Evolutionary conservation across 2,113 vertebrate species (phyloP).

Genomic region (Montifringilla adamsi): DNA sequence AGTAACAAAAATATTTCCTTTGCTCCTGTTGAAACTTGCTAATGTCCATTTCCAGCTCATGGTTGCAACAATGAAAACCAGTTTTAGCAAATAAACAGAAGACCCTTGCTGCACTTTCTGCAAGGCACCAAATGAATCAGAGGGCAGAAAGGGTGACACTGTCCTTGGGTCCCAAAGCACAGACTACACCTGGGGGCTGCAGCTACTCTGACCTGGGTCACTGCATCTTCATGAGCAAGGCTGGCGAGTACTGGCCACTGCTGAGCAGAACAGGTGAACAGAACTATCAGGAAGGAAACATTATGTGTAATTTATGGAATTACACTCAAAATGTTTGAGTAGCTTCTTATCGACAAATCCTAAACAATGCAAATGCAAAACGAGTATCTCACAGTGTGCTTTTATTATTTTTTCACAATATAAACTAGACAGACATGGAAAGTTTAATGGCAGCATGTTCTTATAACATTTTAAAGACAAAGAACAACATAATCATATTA

Average conservation of each 20-base stretch:
- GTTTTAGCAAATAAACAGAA: background rate
- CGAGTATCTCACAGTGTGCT: slow-evolving; percentile 62
- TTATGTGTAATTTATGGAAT: background rate
- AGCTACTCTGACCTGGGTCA: background rate
- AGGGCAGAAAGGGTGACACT: background rate
- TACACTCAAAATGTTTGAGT: background rate
- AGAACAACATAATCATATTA: slow-evolving; percentile 64
- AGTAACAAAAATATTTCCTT: background rate
- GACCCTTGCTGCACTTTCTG: background rate
- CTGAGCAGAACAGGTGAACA: background rate
- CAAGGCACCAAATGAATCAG: background rate
- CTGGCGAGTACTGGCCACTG: background rate
- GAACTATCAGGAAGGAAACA: background rate
- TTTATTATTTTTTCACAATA: slow-evolving; percentile 73
- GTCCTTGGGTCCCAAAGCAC: background rate
- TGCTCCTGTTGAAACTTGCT: background rate
- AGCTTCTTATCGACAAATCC: background rate
- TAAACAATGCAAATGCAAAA: slow-evolving; percentile 40
- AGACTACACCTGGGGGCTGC: background rate
- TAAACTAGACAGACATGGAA: slow-evolving; percentile 62
- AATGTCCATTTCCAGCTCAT: background rate
- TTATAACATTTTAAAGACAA: slow-evolving; percentile 62
- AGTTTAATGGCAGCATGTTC: slow-evolving; percentile 64
- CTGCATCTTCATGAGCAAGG: background rate
- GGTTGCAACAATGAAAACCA: background rate